phyloP scores from a whole-genome alignment of 2,797 vertebrate genomes.

The Menidia menidia region DNA sequence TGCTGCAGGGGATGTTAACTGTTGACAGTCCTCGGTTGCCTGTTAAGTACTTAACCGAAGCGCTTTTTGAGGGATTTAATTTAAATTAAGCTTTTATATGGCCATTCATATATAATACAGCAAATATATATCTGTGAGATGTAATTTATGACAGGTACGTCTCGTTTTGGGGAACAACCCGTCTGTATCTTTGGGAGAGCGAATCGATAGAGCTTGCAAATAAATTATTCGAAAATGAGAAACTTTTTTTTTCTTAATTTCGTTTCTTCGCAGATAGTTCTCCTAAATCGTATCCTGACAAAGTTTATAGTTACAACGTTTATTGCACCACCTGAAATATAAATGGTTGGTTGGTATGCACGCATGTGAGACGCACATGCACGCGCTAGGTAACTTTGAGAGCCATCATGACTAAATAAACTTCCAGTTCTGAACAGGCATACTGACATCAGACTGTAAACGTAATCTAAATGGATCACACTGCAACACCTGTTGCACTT shows the following conservation, averaged over 20 bases:
- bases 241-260: no score
- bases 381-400: conserved; percentile 1
- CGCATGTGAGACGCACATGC: conserved; percentile 8
- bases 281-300: neutral
- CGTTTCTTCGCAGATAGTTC: neutral
- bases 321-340: neutral
- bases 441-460: neutral
- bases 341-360: conserved; percentile 4
- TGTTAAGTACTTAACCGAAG: conserved; percentile 17
- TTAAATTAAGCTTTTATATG: neutral
- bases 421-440: neutral
- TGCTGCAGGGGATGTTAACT: conserved; percentile 37
- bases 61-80: neutral
- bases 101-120: no score
- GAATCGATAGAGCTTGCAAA: neutral
- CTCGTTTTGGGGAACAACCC: no score
- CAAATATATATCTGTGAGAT: neutral
- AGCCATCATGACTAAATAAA: neutral
- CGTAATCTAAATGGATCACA: no score
- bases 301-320: neutral
- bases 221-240: neutral
- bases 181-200: no score
- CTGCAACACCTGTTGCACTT: conserved; percentile 38
- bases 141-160: no score
- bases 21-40: conserved; percentile 44